Evolutionary conservation across 1,140 invertebrate genomes (phyloP), one percentile per base, ranked within the genome.

Genomic region (Papilio aristodemus): DNA sequence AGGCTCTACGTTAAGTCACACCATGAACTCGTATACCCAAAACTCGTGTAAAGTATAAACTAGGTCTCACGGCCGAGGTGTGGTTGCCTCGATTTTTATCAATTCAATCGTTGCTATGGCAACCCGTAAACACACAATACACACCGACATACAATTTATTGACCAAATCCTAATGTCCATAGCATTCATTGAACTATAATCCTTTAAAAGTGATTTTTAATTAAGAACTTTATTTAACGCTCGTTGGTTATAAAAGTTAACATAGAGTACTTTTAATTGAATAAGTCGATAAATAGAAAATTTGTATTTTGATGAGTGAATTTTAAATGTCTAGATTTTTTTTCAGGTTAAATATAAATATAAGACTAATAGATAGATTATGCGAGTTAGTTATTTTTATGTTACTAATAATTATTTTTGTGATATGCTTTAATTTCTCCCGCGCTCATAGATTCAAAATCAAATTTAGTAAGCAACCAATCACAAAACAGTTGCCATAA

Each of bases 91-190:
- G 63, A 66, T 66, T 66, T 66, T 66, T 76, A 80, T 77, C 72
- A 73, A 72, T 77, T 73, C 60, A 46, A 70, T 25, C 62, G 80
- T 86, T 67, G 63, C 81, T 77, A 85, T 84, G 68, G 82, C 54
- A 79, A 87, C 85, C 22, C 11, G 64, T 78, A 78, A 86, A 85
- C 78, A 83, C 54, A 87, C 81, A 85, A 77, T 79, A 76, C 74
- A 63, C 71, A 70, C 59, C 68, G 71, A 58, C 64, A 70, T 68
- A 73, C 76, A 74, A 74, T 84, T 54, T 87, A 87, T 87, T 87
- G 85, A 87, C 74, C 78, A 83, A 85, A 85, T 87, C 83, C 66
- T 68, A 72, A 79, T 71, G 69, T 46, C 11, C 25, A 14, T 27
- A 63, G 17, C 71, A 58, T 67, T 67, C 59, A 62, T 66, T 66